A percentile compares a stretch with the other conserved stretches of the same genome.
Evolutionary conservation across 2,797 vertebrate genomes (phyloP).

Genomic region (Acipenser transmontanus): DNA sequence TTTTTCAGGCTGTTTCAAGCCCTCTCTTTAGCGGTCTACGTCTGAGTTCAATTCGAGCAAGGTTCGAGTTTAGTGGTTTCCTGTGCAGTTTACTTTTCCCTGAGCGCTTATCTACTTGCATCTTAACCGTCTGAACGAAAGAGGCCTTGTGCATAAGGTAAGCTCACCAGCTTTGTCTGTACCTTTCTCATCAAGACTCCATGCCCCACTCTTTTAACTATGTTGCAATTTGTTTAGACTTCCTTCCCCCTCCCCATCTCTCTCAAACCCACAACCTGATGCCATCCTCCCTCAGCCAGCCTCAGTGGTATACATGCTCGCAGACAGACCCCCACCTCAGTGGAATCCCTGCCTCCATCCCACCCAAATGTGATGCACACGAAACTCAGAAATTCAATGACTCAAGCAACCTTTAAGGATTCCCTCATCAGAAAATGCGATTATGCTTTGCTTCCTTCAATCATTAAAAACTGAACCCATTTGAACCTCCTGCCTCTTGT

Average conservation of each 20-base stretch:
- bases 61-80: conserved; percentile 28
- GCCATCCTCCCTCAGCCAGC: neutral
- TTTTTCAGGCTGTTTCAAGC: conserved; percentile 8
- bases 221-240: neutral
- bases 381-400: neutral
- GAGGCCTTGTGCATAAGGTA: neutral
- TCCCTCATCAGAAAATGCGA: neutral
- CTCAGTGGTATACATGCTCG: neutral
- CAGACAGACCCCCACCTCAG: neutral
- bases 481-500: too few relatives aligned
- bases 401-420: neutral
- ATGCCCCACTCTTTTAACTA: neutral
- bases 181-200: neutral
- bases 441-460: too few relatives aligned
- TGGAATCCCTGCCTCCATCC: neutral
- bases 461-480: too few relatives aligned
- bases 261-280: neutral
- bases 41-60: conserved; percentile 10
- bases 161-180: neutral
- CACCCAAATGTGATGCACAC: neutral
- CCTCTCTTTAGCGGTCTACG: conserved; percentile 2
- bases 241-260: neutral
- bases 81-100: conserved; percentile 5
- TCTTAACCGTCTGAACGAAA: neutral
- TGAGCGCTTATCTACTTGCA: neutral